These are phyloP conservation scores for Amblyopsis rosae DNA, from an alignment of 2,113 vertebrate genomes.

Conservation along the genomic window DNA sequence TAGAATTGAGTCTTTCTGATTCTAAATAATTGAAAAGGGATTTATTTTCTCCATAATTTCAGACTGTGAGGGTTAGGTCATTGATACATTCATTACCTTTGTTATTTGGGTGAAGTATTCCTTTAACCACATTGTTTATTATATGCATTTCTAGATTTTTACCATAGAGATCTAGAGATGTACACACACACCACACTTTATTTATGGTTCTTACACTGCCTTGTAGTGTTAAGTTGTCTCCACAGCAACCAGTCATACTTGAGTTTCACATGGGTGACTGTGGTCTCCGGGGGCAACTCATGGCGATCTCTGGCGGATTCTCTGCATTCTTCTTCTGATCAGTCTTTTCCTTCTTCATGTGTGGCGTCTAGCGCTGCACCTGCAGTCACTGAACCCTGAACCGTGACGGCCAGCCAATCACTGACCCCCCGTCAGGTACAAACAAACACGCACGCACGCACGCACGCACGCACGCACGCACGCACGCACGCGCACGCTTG, in stretches of 20 bases:
- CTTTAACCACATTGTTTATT: too few species aligned
- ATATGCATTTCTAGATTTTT: too few species aligned
- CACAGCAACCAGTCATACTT: slow-evolving; percentile 46
- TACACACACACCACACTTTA: background rate
- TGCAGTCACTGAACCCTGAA: slow-evolving; percentile 50
- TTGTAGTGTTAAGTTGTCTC: slow-evolving; percentile 37
- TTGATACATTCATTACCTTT: too few species aligned
- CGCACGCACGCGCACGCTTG: too few species aligned
- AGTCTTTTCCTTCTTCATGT: slow-evolving; percentile 7
- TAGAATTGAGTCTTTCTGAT: too few species aligned
- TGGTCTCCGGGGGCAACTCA: slow-evolving; percentile 43
- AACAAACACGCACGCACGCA: background rate
- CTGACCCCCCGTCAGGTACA: slow-evolving; percentile 65
- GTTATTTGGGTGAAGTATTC: too few species aligned
- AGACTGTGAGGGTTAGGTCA: too few species aligned
- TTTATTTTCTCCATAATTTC: too few species aligned
- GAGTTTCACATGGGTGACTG: slow-evolving; percentile 50
- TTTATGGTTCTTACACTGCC: slow-evolving; percentile 4
- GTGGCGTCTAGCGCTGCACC: slow-evolving; percentile 59
- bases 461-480: background rate
- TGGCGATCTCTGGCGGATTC: slow-evolving; percentile 36
- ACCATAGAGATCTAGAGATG: background rate
- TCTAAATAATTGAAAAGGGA: too few species aligned
- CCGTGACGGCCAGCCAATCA: slow-evolving; percentile 45
- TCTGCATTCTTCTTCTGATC: slow-evolving; percentile 49